These are phyloP conservation scores for Sciaenops ocellatus DNA, from an alignment of 2,797 vertebrate genomes.

Conservation along the genomic window DNA sequence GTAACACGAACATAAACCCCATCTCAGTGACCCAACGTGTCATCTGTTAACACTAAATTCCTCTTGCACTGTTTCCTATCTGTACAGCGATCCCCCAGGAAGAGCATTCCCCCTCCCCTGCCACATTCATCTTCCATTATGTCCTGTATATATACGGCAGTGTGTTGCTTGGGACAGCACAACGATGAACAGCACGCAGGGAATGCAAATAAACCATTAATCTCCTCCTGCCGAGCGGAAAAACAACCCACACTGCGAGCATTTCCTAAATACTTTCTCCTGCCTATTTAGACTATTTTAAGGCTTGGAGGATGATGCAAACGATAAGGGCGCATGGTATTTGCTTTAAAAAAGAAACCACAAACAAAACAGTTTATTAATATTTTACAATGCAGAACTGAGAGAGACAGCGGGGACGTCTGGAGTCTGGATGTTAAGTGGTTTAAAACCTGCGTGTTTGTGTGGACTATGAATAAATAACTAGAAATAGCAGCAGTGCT, in stretches of 20 bases:
- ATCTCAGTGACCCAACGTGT: neutral
- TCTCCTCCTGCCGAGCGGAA: slow-evolving; percentile 51
- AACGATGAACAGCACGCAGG: slow-evolving; percentile 43
- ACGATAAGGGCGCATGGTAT: slow-evolving; percentile 25
- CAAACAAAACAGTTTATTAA: slow-evolving; percentile 50
- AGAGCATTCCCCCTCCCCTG: neutral
- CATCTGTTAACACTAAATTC: slow-evolving; percentile 34
- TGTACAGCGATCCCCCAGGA: slow-evolving; percentile 7
- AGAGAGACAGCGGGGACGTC: slow-evolving; percentile 3
- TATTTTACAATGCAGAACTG: slow-evolving; percentile 42
- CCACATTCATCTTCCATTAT: slow-evolving; percentile 59
- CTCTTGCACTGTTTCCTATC: slow-evolving; percentile 13
- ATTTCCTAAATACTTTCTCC: slow-evolving; percentile 45
- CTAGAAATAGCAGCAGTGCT: slow-evolving; percentile 30
- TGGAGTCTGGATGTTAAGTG: slow-evolving; percentile 27
- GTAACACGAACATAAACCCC: slow-evolving; percentile 20
- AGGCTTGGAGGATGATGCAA: slow-evolving; percentile 27
- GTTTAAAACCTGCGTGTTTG: slow-evolving; percentile 42
- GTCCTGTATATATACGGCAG: slow-evolving; percentile 48
- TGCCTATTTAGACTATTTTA: slow-evolving; percentile 27
- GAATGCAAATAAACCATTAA: slow-evolving; percentile 74
- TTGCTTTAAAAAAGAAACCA: slow-evolving; percentile 21
- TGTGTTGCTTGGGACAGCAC: slow-evolving; percentile 49
- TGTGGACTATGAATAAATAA: slow-evolving; percentile 46
- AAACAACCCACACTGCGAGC: slow-evolving; percentile 38